Conservation (phyloP, 1,140 invertebrate species). For the Anagrus nilaparvatae region DNA sequence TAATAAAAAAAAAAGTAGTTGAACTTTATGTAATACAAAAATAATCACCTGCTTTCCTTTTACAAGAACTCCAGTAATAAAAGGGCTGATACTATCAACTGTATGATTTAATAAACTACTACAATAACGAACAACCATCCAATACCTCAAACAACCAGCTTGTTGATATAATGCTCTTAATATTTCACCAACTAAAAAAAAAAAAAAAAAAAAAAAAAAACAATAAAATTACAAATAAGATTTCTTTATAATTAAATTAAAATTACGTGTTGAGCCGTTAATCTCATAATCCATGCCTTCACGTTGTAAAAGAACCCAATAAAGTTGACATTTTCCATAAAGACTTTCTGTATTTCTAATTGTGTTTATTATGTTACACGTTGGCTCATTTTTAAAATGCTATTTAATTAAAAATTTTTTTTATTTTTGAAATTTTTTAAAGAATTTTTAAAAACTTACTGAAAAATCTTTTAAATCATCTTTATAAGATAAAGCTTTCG, state of each 20-base stretch:
- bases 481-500: conserved; percentile 64
- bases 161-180: conserved; percentile 73
- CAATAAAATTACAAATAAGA: neutral
- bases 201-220: conserved; percentile 6
- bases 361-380: conserved; percentile 63
- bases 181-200: conserved; percentile 55
- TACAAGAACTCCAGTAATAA: conserved; percentile 92
- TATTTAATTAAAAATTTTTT: conserved; percentile 23
- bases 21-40: too few species aligned
- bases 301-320: conserved; percentile 72
- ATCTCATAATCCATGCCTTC: conserved; percentile 73
- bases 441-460: conserved; percentile 36
- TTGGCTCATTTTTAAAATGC: conserved; percentile 49
- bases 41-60: conserved; percentile 84
- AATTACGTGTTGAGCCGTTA: conserved; percentile 45
- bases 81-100: conserved; percentile 96
- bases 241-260: conserved; percentile 7
- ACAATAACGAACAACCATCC: conserved; percentile 90
- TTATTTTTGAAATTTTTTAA: neutral
- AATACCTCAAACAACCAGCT: conserved; percentile 80
- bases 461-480: conserved; percentile 53
- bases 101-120: conserved; percentile 86
- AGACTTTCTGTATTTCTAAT: conserved; percentile 60
- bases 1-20: too few species aligned
- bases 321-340: conserved; percentile 70